Evolutionary conservation across 2,888 invertebrate genomes (phyloP), one percentile per base, ranked within the genome.

Genomic region (Lathronympha strigana): DNA sequence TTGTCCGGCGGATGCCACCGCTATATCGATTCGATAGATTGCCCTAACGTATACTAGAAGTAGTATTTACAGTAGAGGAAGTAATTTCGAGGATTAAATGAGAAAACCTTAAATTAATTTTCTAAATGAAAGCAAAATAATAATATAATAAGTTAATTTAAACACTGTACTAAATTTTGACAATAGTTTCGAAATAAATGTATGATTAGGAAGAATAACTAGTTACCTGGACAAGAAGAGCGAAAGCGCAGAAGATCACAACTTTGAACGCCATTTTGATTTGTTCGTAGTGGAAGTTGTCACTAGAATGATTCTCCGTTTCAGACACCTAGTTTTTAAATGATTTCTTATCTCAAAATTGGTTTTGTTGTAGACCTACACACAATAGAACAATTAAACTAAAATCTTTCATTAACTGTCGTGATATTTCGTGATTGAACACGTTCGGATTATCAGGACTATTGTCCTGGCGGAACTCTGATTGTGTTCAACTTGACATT

Each of bases 201-300:
- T 11, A 33, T 9, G 9, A 33, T 11, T n/a, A n/a, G n/a, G n/a
- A 33, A 11, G 31, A 3, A 31, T 33, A 4, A 23, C 13, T 3
- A 36, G 2, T 38, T 40, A 67, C 63, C 60, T 60, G 55, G 13
- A 55, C 55, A 19, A 58, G 21, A 9, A 66, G 49, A 9, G 62
- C 67, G 17, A 64, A 15, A 57, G 63, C 64, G 57, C 57, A 67
- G 43, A 69, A 40, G 51, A 69, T 51, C 21, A 72, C 40, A 40
- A 38, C 43, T 33, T 57, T 63, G 33, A 51, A 63, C 1, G 23
- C 50, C 63, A 63, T 63, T 51, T 51, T 63, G 3, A 9, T 0
- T 23, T 5, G 53, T 58, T 61, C 31, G 40, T 43, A 25, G 53
- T 51, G 40, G 19, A 50, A 8, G 8, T 33, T 15, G 0, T 47